phyloP scores from a whole-genome alignment of 1,140 invertebrate genomes.

The Drosophila bocqueti region DNA sequence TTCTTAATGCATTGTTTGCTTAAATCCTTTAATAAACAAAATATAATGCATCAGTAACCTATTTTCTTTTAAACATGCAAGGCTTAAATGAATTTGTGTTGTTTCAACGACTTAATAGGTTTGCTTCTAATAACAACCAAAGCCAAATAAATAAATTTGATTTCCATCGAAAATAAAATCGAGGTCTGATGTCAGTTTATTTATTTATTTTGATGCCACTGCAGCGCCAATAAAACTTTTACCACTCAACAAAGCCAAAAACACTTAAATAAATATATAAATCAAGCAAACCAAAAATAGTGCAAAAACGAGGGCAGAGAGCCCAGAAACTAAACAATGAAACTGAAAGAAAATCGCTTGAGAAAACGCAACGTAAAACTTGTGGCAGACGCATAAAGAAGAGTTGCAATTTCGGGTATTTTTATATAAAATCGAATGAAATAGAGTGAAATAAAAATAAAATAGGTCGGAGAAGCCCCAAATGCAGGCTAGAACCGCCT shows the following conservation, averaged over 20 bases:
- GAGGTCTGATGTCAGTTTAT: slow-evolving; percentile 28
- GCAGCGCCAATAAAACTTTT: slow-evolving; percentile 47
- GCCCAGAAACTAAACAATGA: slow-evolving; percentile 48
- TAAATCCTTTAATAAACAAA: neutral
- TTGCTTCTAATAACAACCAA: slow-evolving; percentile 7
- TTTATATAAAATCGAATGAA: slow-evolving; percentile 44
- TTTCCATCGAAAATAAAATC: slow-evolving; percentile 18
- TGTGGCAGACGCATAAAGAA: slow-evolving; percentile 26
- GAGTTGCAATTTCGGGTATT: slow-evolving; percentile 38
- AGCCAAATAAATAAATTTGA: slow-evolving; percentile 20
- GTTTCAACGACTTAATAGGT: slow-evolving; percentile 7
- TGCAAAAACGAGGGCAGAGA: slow-evolving; percentile 23
- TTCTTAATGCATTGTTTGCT: neutral
- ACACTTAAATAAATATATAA: slow-evolving; percentile 59
- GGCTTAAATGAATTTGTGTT: slow-evolving; percentile 1
- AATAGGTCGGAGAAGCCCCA: slow-evolving; percentile 19
- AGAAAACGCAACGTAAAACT: slow-evolving; percentile 32
- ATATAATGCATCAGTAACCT: neutral
- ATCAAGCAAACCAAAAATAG: slow-evolving; percentile 39
- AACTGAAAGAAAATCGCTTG: slow-evolving; percentile 35
- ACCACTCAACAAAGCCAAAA: slow-evolving; percentile 40
- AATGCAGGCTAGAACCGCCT: slow-evolving; percentile 6
- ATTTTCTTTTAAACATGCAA: neutral
- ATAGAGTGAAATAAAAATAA: slow-evolving; percentile 16
- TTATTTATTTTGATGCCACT: slow-evolving; percentile 42